Evolutionary conservation across 2,888 invertebrate genomes (phyloP).

Genomic region (Lycaena phlaeas): DNA sequence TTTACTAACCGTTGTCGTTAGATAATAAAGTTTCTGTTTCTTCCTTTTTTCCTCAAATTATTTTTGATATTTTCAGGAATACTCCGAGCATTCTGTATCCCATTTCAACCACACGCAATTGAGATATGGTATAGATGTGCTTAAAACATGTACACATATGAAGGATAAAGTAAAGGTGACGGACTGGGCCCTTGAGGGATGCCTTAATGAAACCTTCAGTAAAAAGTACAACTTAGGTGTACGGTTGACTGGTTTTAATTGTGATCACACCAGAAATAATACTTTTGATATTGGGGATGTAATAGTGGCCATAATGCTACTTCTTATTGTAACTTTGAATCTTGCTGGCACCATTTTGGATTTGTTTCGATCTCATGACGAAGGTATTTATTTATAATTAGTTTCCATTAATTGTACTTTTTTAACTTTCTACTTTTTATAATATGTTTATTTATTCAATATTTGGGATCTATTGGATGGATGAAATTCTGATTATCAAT

Average conservation of each 20-base stretch:
- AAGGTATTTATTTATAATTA: slow-evolving; percentile 5
- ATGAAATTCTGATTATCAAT: no score
- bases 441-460: no score
- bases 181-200: slow-evolving; percentile 34
- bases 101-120: slow-evolving; percentile 52
- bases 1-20: no score
- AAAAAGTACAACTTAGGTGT: slow-evolving; percentile 35
- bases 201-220: slow-evolving; percentile 41
- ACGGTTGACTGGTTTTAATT: slow-evolving; percentile 19
- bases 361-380: neutral
- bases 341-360: slow-evolving; percentile 37
- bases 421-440: no score
- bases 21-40: no score
- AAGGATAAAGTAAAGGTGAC: slow-evolving; percentile 23
- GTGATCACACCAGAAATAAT: slow-evolving; percentile 20
- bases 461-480: no score
- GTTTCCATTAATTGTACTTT: no score
- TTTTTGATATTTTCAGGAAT: slow-evolving; percentile 33
- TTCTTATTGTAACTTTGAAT: slow-evolving; percentile 33
- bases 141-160: slow-evolving; percentile 30
- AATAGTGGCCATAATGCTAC: slow-evolving; percentile 31
- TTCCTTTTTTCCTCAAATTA: no score
- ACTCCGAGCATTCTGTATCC: slow-evolving; percentile 39
- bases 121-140: slow-evolving; percentile 46
- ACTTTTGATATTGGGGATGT: slow-evolving; percentile 35